These are phyloP conservation scores for Mechanitis messenoides DNA, from an alignment of 2,888 invertebrate species.

Conservation along the genomic window DNA sequence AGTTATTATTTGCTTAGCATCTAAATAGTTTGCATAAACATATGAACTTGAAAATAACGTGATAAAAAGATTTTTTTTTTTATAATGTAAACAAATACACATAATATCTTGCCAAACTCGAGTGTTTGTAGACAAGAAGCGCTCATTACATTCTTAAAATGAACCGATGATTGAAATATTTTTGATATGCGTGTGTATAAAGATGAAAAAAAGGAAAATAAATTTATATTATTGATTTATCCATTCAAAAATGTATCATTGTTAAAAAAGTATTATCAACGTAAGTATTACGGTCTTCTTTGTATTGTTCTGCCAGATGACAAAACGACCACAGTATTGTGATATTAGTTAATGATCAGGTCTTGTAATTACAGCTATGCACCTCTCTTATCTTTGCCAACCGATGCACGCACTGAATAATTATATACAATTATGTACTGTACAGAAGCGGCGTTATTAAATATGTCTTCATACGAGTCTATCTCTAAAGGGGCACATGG, in stretches of 20 bases:
- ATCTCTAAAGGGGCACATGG: not conserved
- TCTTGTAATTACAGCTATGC: conserved; percentile 1
- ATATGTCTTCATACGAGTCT: conserved; percentile 2
- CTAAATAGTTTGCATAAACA: not conserved
- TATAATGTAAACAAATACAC: no score
- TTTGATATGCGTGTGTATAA: no score
- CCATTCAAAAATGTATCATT: no score
- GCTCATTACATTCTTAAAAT: not conserved
- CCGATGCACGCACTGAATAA: conserved; percentile 4
- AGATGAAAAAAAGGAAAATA: no score
- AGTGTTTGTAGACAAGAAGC: no score
- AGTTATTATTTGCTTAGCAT: not conserved
- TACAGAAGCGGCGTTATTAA: conserved; percentile 1
- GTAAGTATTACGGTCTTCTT: not conserved
- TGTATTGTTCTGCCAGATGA: not conserved
- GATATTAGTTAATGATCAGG: not conserved
- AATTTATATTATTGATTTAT: no score
- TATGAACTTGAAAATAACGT: not conserved
- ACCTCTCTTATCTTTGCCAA: not conserved
- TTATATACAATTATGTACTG: conserved; percentile 3
- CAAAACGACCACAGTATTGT: not conserved
- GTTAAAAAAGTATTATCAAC: no score
- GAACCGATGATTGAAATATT: no score
- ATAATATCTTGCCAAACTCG: no score
- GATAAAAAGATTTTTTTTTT: not conserved